These are phyloP conservation scores for Onychostoma macrolepis DNA, from an alignment of 2,113 vertebrate species.

Conservation along the genomic window DNA sequence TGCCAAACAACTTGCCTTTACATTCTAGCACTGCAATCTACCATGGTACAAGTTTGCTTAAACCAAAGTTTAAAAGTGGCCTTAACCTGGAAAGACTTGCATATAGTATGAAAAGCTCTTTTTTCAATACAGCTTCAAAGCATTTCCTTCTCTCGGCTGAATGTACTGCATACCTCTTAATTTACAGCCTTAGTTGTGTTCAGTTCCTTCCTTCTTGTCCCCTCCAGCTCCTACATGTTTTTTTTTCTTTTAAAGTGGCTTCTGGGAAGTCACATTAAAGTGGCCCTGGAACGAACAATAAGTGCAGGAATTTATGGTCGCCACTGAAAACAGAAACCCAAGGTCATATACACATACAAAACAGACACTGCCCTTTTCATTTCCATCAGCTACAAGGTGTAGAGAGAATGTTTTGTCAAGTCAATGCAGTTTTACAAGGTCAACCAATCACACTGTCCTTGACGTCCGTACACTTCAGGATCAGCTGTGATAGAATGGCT, in stretches of 20 bases:
- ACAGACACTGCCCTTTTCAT: constrained; percentile 49
- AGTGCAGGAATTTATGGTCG: constrained; percentile 68
- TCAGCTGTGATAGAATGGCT: neutral
- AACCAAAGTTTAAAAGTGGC: neutral
- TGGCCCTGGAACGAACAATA: constrained; percentile 43
- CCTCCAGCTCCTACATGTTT: constrained; percentile 14
- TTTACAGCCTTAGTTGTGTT: constrained; percentile 63
- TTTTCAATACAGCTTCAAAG: neutral
- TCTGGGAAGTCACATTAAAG: constrained; percentile 50
- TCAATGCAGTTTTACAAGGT: constrained; percentile 16
- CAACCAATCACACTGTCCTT: constrained; percentile 19
- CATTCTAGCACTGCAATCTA: neutral
- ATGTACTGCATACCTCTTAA: constrained; percentile 43
- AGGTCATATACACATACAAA: constrained; percentile 20
- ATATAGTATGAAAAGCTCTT: neutral
- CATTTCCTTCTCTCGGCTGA: constrained; percentile 47
- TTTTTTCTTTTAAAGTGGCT: constrained; percentile 32
- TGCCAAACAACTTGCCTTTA: neutral
- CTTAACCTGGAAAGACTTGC: constrained; percentile 4
- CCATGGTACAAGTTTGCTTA: neutral
- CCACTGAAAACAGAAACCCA: constrained; percentile 58
- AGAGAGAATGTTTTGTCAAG: constrained; percentile 60
- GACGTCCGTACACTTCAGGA: neutral
- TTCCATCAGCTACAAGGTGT: constrained; percentile 44
- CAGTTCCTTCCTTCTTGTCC: constrained; percentile 17